These are phyloP conservation scores for Megaleporinus macrocephalus DNA, from an alignment of 2,113 vertebrate species.

Conservation along the genomic window DNA sequence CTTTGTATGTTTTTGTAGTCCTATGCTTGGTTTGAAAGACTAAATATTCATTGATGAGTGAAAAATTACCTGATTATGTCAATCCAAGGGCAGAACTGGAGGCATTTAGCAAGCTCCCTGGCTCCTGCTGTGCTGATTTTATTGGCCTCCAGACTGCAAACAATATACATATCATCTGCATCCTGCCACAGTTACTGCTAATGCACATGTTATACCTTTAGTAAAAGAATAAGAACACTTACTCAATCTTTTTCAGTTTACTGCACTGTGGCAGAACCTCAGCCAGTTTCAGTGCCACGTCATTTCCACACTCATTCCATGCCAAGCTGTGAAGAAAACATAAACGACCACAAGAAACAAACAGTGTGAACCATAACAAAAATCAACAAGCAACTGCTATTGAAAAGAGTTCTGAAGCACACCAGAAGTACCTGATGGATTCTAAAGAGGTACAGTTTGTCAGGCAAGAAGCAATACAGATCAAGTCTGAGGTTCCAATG, in stretches of 20 bases:
- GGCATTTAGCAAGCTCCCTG: constrained; percentile 69
- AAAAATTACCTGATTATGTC: constrained; percentile 82
- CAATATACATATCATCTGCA: constrained; percentile 38
- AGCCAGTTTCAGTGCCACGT: constrained; percentile 76
- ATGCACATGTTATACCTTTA: not conserved
- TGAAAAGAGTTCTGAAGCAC: not conserved
- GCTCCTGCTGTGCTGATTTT: constrained; percentile 76
- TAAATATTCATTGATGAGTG: not conserved
- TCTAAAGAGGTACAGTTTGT: constrained; percentile 77
- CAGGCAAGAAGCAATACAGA: constrained; percentile 73
- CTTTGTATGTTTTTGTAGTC: not conserved
- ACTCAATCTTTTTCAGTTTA: constrained; percentile 83
- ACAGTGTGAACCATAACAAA: not conserved
- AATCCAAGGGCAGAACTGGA: constrained; percentile 73
- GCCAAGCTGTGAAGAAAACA: constrained; percentile 77
- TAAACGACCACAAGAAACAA: not conserved
- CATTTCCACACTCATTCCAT: constrained; percentile 86
- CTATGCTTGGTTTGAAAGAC: not conserved
- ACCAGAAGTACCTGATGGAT: constrained; percentile 79
- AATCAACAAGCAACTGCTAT: not conserved
- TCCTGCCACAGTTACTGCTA: not conserved
- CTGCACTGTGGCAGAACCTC: constrained; percentile 75
- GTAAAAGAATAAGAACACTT: not conserved
- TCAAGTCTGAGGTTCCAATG: constrained; percentile 68
- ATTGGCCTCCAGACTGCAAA: constrained; percentile 86